Evolutionary conservation across 2,113 vertebrate genomes (phyloP).

Genomic region (Isurus oxyrinchus): DNA sequence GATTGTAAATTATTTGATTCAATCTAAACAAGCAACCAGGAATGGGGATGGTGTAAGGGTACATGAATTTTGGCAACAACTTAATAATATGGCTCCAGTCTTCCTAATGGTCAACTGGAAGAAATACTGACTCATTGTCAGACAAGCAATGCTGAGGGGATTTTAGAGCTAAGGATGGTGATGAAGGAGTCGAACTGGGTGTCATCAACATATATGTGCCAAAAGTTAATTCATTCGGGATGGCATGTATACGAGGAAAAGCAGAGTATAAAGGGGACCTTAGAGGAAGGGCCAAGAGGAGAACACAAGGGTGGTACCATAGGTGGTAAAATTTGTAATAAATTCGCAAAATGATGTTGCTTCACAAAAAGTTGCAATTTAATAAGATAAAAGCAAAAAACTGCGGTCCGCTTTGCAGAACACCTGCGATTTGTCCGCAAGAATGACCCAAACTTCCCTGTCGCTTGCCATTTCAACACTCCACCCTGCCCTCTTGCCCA

Average conservation of each 20-base stretch:
- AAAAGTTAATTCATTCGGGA: background rate
- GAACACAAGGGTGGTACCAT: background rate
- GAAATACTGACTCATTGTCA: background rate
- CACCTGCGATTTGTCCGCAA: no score
- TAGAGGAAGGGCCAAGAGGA: background rate
- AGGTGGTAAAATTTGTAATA: background rate
- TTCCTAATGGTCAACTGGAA: background rate
- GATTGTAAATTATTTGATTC: background rate
- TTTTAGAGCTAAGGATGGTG: background rate
- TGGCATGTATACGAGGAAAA: background rate
- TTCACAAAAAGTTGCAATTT: background rate
- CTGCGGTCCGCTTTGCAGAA: no score
- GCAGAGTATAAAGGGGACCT: background rate
- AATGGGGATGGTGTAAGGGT: background rate
- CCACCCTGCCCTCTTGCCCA: no score
- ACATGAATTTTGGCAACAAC: background rate
- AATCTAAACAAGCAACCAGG: background rate
- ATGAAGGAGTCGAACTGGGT: background rate
- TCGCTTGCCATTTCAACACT: no score
- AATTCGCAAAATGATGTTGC: background rate
- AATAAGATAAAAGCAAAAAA: no score
- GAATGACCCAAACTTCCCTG: no score
- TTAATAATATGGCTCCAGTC: background rate
- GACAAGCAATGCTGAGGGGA: background rate
- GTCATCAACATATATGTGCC: background rate